phyloP scores from a whole-genome alignment of 2,888 invertebrate species.

The Desoria tigrina region DNA sequence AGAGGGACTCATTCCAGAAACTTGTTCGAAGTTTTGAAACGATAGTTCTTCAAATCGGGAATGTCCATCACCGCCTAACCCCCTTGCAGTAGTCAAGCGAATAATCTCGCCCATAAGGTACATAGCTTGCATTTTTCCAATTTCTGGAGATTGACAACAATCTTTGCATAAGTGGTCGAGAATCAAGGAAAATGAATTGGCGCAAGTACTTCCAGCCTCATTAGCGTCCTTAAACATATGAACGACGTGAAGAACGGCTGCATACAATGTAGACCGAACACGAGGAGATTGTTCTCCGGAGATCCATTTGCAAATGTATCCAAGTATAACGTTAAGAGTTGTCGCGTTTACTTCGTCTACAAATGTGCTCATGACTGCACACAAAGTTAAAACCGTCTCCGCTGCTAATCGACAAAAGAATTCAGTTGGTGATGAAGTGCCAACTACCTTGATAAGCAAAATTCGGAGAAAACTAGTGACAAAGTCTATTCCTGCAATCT shows the following conservation, averaged over 20 bases:
- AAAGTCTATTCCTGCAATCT: constrained; percentile 39
- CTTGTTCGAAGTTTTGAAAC: too few species aligned
- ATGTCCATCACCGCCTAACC: constrained; percentile 33
- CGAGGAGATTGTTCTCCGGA: constrained; percentile 33
- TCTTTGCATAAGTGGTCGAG: constrained; percentile 47
- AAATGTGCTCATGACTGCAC: constrained; percentile 40
- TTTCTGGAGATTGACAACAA: constrained; percentile 41
- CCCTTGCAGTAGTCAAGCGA: constrained; percentile 37
- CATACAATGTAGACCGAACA: constrained; percentile 80
- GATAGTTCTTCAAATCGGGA: too few species aligned
- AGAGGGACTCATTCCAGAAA: too few species aligned
- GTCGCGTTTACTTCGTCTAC: constrained; percentile 31
- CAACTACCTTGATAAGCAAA: constrained; percentile 39
- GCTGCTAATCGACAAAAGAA: constrained; percentile 47
- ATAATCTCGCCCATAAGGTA: constrained; percentile 52
- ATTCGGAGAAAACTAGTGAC: constrained; percentile 39
- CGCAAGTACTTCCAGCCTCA: constrained; percentile 24
- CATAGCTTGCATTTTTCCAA: constrained; percentile 49
- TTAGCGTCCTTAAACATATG: constrained; percentile 61
- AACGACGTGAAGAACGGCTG: constrained; percentile 76
- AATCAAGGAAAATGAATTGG: constrained; percentile 40
- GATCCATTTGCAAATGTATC: constrained; percentile 46
- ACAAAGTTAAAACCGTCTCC: constrained; percentile 44
- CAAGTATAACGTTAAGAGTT: constrained; percentile 44
- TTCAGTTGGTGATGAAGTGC: constrained; percentile 26